A percentile compares a stretch with the other conserved stretches of the same genome.
Evolutionary conservation across 2,888 invertebrate species (phyloP).

Genomic region (Lycophotia porphyrea): DNA sequence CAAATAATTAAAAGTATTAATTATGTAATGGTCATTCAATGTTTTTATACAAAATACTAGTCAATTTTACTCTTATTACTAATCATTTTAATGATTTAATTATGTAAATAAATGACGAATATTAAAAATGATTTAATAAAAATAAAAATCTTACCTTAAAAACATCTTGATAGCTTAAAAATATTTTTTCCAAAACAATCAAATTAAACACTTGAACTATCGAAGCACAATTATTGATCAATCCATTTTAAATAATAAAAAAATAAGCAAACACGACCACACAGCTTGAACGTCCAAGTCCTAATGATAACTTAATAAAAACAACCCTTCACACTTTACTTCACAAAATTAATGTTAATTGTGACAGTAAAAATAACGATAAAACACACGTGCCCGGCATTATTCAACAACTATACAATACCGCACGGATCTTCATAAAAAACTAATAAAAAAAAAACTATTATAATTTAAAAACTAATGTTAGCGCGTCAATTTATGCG

Average conservation of each 20-base stretch:
- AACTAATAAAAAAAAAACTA: conserved; percentile 82
- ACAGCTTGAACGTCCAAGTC: conserved; percentile 81
- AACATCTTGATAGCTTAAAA: conserved; percentile 79
- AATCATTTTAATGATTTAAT: not conserved
- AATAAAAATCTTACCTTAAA: conserved; percentile 77
- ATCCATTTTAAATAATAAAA: conserved; percentile 74
- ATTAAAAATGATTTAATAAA: too few relatives aligned
- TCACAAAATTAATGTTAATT: conserved; percentile 86
- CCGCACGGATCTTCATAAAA: conserved; percentile 75
- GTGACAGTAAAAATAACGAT: conserved; percentile 86
- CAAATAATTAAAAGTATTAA: too few relatives aligned
- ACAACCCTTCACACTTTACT: conserved; percentile 86
- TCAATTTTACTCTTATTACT: too few relatives aligned
- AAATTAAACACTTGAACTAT: conserved; percentile 71
- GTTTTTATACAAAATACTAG: not conserved
- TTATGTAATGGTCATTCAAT: not conserved
- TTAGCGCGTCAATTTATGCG: conserved; percentile 87
- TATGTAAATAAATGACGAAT: not conserved
- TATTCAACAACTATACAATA: conserved; percentile 83
- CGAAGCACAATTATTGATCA: conserved; percentile 73
- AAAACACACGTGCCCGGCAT: conserved; percentile 87
- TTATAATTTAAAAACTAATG: conserved; percentile 81
- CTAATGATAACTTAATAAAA: conserved; percentile 86
- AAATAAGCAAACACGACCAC: conserved; percentile 83
- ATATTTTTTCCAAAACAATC: conserved; percentile 66